Evolutionary conservation across 2,888 invertebrate species (phyloP).

Genomic region (Chymomyza caudatula): DNA sequence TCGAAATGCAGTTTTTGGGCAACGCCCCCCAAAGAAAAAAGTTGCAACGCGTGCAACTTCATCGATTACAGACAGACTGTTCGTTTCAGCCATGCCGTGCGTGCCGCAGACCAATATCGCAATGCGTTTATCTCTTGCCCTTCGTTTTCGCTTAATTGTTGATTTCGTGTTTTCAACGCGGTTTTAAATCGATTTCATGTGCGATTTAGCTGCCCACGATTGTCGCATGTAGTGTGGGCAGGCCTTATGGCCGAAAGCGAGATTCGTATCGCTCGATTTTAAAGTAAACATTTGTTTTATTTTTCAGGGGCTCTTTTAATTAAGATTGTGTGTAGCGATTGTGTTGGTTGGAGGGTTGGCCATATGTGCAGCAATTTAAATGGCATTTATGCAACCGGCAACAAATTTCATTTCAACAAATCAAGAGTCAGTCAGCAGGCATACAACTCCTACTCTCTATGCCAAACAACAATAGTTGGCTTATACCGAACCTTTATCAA

Average conservation of each 20-base stretch:
- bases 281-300: constrained; percentile 66
- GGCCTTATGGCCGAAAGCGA: neutral
- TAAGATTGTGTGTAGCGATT: constrained; percentile 48
- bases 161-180: constrained; percentile 60
- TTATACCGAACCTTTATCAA: constrained; percentile 45
- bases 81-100: constrained; percentile 45
- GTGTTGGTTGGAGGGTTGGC: neutral
- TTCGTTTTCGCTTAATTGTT: constrained; percentile 58
- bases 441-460: constrained; percentile 33
- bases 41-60: neutral
- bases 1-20: constrained; percentile 13
- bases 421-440: constrained; percentile 32
- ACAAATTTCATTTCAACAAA: constrained; percentile 22
- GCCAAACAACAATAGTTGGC: constrained; percentile 23
- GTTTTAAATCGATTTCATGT: constrained; percentile 58
- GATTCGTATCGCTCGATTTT: constrained; percentile 43
- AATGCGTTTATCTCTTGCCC: constrained; percentile 23
- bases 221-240: constrained; percentile 36
- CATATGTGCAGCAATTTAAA: constrained; percentile 26
- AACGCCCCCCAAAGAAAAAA: constrained; percentile 33
- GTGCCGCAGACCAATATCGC: constrained; percentile 54
- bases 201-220: constrained; percentile 52
- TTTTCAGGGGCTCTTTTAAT: constrained; percentile 55
- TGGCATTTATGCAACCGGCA: neutral
- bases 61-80: too few relatives aligned